Percentiles rank a stretch among this genome's conserved stretches.
Evolutionary conservation across 1,140 invertebrate species (phyloP).

Genomic region (Arctopsyche grandis): DNA sequence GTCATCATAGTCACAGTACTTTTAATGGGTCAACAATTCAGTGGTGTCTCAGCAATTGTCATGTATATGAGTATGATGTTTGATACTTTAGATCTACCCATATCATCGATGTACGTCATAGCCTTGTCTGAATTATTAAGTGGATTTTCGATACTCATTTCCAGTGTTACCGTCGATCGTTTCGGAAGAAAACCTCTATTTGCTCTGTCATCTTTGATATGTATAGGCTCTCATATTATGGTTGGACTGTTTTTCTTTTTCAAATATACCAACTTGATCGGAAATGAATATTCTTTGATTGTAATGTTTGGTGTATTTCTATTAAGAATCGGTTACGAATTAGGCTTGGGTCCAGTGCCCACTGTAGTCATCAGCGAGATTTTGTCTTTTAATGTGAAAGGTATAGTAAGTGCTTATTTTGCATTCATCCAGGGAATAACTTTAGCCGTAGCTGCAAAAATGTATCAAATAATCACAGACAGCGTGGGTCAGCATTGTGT

Average conservation of each 20-base stretch:
- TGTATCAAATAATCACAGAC: constrained; percentile 49
- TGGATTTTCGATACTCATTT: constrained; percentile 36
- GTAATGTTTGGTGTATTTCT: constrained; percentile 46
- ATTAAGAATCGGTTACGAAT: constrained; percentile 48
- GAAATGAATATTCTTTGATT: constrained; percentile 43
- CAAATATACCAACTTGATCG: constrained; percentile 22
- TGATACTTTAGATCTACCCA: constrained; percentile 41
- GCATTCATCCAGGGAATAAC: constrained; percentile 50
- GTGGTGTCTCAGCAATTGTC: constrained; percentile 44
- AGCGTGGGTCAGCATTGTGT: constrained; percentile 42
- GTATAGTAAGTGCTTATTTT: constrained; percentile 47
- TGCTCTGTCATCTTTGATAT: constrained; percentile 42
- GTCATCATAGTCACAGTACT: constrained; percentile 50
- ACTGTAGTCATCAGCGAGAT: constrained; percentile 53
- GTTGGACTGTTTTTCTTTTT: constrained; percentile 45
- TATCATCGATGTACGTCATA: constrained; percentile 42
- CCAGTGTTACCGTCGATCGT: constrained; percentile 45
- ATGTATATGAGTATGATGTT: constrained; percentile 51
- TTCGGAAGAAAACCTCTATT: constrained; percentile 51
- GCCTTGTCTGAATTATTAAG: constrained; percentile 47
- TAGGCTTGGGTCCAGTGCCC: constrained; percentile 48
- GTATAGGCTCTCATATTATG: constrained; percentile 39
- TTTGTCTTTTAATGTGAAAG: constrained; percentile 51
- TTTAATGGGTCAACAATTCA: constrained; percentile 48
- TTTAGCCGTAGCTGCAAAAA: constrained; percentile 44